These are phyloP conservation scores for Limnephilus marmoratus DNA, from an alignment of 2,888 invertebrate species.

Conservation along the genomic window DNA sequence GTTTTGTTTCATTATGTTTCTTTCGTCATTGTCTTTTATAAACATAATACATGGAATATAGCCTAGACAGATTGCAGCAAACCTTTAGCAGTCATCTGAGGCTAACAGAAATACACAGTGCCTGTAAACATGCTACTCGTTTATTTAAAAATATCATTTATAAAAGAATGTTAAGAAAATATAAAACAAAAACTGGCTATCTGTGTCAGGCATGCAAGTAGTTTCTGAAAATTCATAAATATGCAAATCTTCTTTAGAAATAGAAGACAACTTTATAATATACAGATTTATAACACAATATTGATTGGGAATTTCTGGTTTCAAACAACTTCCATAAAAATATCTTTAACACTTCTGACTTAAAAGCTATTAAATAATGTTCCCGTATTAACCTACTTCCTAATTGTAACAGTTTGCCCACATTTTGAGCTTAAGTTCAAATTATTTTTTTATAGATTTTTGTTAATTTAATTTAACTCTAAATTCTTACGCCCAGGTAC, in stretches of 20 bases:
- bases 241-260: not conserved
- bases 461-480: not conserved
- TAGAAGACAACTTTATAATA: not conserved
- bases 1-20: not conserved
- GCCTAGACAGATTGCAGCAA: not conserved
- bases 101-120: not conserved
- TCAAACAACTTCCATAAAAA: not conserved
- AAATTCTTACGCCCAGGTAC: not conserved
- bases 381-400: not conserved
- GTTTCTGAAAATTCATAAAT: not conserved
- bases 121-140: not conserved
- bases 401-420: not conserved
- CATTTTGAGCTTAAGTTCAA: not conserved
- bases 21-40: not conserved
- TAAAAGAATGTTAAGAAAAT: not conserved
- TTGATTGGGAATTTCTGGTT: not conserved
- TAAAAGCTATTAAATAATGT: not conserved
- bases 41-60: not conserved
- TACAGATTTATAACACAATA: not conserved
- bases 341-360: not conserved
- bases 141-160: not conserved
- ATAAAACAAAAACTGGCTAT: not conserved
- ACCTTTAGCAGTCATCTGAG: not conserved
- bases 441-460: not conserved
- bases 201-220: not conserved